These are phyloP conservation scores for Oscheius myriophilus DNA, from an alignment of 2,888 invertebrate species.

Conservation along the genomic window DNA sequence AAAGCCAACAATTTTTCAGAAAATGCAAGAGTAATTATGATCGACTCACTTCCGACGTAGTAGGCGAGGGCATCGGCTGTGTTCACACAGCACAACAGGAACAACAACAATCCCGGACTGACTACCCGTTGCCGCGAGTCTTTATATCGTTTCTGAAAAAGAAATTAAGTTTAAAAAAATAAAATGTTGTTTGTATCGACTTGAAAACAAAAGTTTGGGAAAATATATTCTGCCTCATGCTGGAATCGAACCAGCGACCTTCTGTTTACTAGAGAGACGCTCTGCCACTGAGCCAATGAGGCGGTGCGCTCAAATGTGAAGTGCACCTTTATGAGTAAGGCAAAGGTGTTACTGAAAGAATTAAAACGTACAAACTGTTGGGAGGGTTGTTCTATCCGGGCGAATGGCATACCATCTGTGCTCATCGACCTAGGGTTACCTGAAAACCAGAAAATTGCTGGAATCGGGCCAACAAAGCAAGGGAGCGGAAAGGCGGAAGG, in stretches of 20 bases:
- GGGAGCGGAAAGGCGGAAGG: too few relatives aligned
- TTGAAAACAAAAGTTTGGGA: too few relatives aligned
- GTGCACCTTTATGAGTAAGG: too few relatives aligned
- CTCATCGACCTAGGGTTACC: constrained; percentile 29
- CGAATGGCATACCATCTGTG: constrained; percentile 29
- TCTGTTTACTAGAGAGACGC: constrained; percentile 67
- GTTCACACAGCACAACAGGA: constrained; percentile 21
- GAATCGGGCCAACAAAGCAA: too few relatives aligned
- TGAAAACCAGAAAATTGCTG: background rate
- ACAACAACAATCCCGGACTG: constrained; percentile 21
- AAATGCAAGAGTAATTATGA: too few relatives aligned
- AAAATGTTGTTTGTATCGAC: too few relatives aligned
- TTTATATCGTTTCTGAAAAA: constrained; percentile 15
- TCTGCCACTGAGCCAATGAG: constrained; percentile 48
- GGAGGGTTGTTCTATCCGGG: constrained; percentile 25
- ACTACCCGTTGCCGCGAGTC: constrained; percentile 25
- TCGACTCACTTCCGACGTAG: constrained; percentile 27
- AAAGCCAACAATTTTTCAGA: too few relatives aligned
- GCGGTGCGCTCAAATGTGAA: too few relatives aligned
- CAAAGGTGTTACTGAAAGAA: background rate
- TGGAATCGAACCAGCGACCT: constrained; percentile 67
- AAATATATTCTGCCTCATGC: constrained; percentile 17
- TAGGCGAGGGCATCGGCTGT: constrained; percentile 23
- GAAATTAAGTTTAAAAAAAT: background rate
- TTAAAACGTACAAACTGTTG: constrained; percentile 15